Conservation (phyloP, 2,888 invertebrate genomes). For the Rapana venosa region DNA sequence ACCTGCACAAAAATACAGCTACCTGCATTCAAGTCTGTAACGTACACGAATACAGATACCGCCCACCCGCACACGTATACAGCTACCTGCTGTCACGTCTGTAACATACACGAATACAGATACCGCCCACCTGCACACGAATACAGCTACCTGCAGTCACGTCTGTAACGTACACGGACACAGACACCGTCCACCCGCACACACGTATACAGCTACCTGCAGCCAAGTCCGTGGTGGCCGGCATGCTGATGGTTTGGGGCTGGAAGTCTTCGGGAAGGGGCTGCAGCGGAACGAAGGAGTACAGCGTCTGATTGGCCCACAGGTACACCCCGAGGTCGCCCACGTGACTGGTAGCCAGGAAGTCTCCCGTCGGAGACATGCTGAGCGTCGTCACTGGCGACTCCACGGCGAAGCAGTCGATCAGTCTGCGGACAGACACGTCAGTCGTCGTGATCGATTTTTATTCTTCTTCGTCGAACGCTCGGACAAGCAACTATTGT, state of each 20-base stretch:
- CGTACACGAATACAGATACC: too few species aligned
- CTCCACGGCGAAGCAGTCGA: conserved; percentile 83
- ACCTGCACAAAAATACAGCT: too few species aligned
- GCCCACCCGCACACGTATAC: too few species aligned
- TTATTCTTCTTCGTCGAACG: too few species aligned
- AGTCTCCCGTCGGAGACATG: conserved; percentile 94
- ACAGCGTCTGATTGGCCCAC: conserved; percentile 94
- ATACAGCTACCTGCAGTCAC: neutral
- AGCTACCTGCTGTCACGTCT: too few species aligned
- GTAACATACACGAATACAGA: too few species aligned
- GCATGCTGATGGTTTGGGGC: conserved; percentile 74
- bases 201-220: conserved; percentile 51
- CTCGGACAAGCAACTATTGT: too few species aligned
- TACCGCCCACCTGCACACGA: neutral
- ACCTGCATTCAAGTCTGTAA: too few species aligned
- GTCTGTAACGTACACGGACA: too few species aligned
- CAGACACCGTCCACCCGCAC: too few species aligned
- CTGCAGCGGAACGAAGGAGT: conserved; percentile 86
- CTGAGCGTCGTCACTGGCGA: conserved; percentile 90
- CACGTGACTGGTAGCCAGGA: conserved; percentile 92
- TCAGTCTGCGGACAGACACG: conserved; percentile 70
- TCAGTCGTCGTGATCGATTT: too few species aligned
- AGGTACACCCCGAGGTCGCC: conserved; percentile 93
- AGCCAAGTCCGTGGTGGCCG: conserved; percentile 60
- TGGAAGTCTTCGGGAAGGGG: conserved; percentile 80